Evolutionary conservation across 2,797 vertebrate species (phyloP).

Genomic region (Bradypus variegatus): DNA sequence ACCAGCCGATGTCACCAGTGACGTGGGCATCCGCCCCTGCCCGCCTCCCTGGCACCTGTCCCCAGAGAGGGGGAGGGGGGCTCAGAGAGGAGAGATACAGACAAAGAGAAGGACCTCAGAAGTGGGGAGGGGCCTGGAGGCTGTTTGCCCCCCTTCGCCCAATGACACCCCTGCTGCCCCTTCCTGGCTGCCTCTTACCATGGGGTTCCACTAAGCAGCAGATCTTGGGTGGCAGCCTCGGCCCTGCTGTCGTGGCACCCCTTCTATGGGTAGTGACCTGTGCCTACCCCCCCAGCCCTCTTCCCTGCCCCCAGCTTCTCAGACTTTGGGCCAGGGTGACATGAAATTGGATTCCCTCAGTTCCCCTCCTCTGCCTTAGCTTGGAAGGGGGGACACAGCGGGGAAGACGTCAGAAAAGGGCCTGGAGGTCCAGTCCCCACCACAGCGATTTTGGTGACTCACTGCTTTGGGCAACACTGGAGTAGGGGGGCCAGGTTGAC

Average conservation of each 20-base stretch:
- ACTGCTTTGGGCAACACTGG: not conserved
- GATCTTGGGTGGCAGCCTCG: not conserved
- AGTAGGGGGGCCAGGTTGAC: not conserved
- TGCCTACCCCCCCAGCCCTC: not conserved
- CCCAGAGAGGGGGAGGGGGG: not conserved
- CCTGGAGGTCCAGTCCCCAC: not conserved
- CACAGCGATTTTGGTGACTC: conserved; percentile 50
- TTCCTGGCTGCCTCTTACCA: not conserved
- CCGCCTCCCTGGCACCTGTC: not conserved
- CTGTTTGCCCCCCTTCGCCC: not conserved
- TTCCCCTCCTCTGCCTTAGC: not conserved
- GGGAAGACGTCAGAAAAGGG: not conserved
- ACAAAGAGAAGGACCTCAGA: not conserved
- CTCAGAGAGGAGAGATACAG: not conserved
- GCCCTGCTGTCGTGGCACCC: not conserved
- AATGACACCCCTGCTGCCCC: not conserved
- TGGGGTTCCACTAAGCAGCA: too few relatives aligned
- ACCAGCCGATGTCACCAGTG: conserved; percentile 40
- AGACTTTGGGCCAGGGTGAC: not conserved
- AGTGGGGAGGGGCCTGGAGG: not conserved
- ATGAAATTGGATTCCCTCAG: not conserved
- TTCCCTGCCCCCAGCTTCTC: not conserved
- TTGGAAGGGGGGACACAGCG: accelerated
- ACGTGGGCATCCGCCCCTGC: conserved; percentile 23
- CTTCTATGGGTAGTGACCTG: not conserved